Conservation (phyloP, 1,140 invertebrate species). For the Pemphigus obesinymphae region DNA sequence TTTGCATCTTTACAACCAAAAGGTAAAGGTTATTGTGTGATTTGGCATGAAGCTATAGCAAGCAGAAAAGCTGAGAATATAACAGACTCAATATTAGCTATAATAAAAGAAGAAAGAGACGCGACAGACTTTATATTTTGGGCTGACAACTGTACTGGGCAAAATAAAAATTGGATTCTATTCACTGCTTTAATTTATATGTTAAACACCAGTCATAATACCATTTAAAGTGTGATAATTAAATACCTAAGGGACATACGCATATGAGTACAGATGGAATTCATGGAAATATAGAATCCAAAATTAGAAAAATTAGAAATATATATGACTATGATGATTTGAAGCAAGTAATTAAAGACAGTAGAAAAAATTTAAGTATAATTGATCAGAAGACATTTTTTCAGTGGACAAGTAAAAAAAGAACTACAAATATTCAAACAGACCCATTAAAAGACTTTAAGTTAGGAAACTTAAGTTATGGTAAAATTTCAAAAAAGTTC, state of each 20-base stretch:
- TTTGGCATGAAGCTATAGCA: neutral
- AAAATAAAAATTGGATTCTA: no score
- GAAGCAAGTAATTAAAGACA: neutral
- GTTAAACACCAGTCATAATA: neutral
- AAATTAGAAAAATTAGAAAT: neutral
- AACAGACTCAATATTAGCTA: neutral
- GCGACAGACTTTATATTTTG: neutral
- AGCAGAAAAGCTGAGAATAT: neutral
- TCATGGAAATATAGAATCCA: neutral
- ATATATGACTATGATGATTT: neutral
- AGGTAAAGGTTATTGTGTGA: neutral
- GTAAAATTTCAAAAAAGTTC: neutral
- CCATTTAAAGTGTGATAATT: neutral
- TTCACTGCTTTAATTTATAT: no score
- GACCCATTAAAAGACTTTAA: neutral
- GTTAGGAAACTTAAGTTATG: neutral
- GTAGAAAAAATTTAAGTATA: neutral
- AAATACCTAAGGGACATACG: neutral
- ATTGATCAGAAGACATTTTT: neutral
- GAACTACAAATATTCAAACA: neutral
- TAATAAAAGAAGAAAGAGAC: neutral
- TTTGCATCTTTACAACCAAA: neutral
- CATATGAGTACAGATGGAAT: no score
- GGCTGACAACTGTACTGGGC: neutral
- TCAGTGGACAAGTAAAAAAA: neutral